Percentiles rank a stretch among this genome's conserved stretches.
Evolutionary conservation across 1,140 invertebrate genomes (phyloP).

Genomic region (Ctenoplectra terminalis): DNA sequence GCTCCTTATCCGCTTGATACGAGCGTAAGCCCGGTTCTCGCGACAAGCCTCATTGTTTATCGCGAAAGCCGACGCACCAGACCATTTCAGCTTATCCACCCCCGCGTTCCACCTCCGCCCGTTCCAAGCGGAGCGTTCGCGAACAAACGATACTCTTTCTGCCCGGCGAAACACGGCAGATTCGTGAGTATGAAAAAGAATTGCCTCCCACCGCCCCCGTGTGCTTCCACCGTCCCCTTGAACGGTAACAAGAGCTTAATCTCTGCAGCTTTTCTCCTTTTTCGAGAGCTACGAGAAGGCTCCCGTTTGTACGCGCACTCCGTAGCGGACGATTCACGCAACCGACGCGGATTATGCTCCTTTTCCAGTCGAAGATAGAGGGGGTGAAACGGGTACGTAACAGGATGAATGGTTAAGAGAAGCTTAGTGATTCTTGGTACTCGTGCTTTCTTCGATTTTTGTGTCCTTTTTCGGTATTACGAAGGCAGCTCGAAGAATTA

Average conservation of each 20-base stretch:
- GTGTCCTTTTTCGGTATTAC: neutral
- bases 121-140: constrained; percentile 14
- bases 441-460: neutral
- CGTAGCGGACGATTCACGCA: constrained; percentile 23
- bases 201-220: neutral
- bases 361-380: constrained; percentile 17
- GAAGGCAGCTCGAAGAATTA: neutral
- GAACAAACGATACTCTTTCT: constrained; percentile 51
- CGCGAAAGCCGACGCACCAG: constrained; percentile 39
- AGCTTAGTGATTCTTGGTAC: constrained; percentile 2
- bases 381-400: neutral
- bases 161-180: constrained; percentile 37
- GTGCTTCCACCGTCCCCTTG: too few relatives aligned
- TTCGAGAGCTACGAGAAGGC: constrained; percentile 18
- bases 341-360: constrained; percentile 37
- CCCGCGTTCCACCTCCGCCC: neutral
- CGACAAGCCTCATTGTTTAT: constrained; percentile 43
- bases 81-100: constrained; percentile 48
- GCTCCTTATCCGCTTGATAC: constrained; percentile 27
- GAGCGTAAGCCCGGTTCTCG: constrained; percentile 3
- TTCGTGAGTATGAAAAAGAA: constrained; percentile 52
- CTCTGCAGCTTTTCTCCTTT: constrained; percentile 53
- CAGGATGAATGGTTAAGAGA: neutral
- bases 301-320: constrained; percentile 6
- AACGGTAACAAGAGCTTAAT: constrained; percentile 61